Percentiles rank a stretch among this genome's conserved stretches.
Evolutionary conservation across 2,797 vertebrate genomes (phyloP).

Genomic region (Furcifer pardalis): DNA sequence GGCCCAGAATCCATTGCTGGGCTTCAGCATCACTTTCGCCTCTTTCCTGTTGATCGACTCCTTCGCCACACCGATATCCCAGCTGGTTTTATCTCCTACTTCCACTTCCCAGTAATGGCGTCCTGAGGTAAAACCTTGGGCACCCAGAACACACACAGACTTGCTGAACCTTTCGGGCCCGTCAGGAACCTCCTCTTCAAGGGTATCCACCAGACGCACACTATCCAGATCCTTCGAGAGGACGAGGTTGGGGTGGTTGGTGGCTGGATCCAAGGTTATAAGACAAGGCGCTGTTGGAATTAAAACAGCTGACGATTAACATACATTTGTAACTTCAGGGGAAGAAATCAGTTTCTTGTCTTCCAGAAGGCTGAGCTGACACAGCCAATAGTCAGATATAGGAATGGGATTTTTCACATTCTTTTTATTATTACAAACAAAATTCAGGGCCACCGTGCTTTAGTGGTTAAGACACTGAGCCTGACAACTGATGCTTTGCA

Average conservation of each 20-base stretch:
- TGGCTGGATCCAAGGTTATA: constrained; percentile 30
- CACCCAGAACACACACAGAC: constrained; percentile 78
- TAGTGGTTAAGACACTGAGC: too few relatives aligned
- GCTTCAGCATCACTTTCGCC: constrained; percentile 75
- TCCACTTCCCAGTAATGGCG: constrained; percentile 23
- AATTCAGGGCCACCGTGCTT: too few relatives aligned
- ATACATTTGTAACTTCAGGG: neutral
- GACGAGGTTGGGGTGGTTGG: constrained; percentile 27
- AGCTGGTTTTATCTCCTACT: constrained; percentile 74
- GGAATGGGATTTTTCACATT: too few relatives aligned
- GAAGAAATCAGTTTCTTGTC: too few relatives aligned
- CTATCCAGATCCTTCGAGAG: constrained; percentile 25
- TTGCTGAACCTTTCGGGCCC: constrained; percentile 73
- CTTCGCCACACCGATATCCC: constrained; percentile 76
- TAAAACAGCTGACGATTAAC: neutral
- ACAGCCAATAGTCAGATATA: too few relatives aligned
- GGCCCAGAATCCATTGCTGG: constrained; percentile 80
- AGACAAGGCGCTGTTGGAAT: neutral
- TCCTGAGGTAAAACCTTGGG: constrained; percentile 66
- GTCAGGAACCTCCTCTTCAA: constrained; percentile 18
- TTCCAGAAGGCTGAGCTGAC: too few relatives aligned
- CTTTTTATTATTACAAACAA: too few relatives aligned
- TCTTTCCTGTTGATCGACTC: constrained; percentile 78
- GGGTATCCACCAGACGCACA: constrained; percentile 4
- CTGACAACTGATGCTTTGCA: too few relatives aligned